Percentiles rank a stretch among this genome's conserved stretches.
phyloP scores from a whole-genome alignment of 2,888 invertebrate genomes.

The Drosophila anomalata region DNA sequence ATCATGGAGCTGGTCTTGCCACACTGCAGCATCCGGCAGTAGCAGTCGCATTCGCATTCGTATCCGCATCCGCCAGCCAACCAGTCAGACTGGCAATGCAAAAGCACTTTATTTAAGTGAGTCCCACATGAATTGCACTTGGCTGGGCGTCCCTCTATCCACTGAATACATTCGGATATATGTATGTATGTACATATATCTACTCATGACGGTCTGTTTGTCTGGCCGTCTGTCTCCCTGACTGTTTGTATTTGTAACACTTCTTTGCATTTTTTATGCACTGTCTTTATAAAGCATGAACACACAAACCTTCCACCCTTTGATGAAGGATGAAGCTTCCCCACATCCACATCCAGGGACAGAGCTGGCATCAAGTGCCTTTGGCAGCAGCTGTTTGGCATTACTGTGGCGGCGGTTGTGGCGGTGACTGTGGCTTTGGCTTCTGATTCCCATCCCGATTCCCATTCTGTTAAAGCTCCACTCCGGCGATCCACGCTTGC shows the following conservation, averaged over 20 bases:
- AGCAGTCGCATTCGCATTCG: conserved; percentile 23
- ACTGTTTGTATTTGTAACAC: conserved; percentile 75
- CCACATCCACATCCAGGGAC: conserved; percentile 10
- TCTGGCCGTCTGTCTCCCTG: conserved; percentile 30
- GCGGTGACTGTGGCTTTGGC: conserved; percentile 39
- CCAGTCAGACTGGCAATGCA: conserved; percentile 66
- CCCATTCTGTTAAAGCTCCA: conserved; percentile 13
- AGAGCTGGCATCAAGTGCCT: conserved; percentile 55
- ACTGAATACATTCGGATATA: background rate
- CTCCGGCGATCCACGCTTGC: conserved; percentile 37
- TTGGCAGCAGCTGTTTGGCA: conserved; percentile 59
- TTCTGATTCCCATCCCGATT: conserved; percentile 17
- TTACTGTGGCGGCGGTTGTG: conserved; percentile 51
- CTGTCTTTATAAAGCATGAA: conserved; percentile 60
- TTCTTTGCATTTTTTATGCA: conserved; percentile 69
- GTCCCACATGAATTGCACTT: conserved; percentile 79
- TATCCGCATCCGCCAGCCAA: conserved; percentile 49
- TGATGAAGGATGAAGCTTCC: conserved; percentile 21
- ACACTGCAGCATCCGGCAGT: conserved; percentile 56
- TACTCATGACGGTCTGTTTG: conserved; percentile 11
- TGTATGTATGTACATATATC: background rate
- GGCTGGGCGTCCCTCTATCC: conserved; percentile 41
- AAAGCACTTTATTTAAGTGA: conserved; percentile 79
- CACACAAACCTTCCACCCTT: conserved; percentile 29
- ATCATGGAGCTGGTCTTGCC: conserved; percentile 50